Conservation (phyloP, 1,140 invertebrate species). For the Neuroterus valhalla region DNA sequence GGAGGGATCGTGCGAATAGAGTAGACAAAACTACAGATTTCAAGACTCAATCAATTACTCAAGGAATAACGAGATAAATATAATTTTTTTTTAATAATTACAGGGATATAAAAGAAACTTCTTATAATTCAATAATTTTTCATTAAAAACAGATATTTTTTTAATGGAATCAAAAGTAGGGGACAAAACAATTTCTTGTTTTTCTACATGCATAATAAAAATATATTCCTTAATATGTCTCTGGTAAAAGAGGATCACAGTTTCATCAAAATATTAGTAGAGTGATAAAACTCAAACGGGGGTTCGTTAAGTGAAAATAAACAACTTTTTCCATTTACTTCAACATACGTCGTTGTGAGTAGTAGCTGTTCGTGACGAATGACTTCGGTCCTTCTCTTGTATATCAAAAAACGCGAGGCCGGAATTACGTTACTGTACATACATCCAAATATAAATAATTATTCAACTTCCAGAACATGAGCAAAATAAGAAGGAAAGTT, state of each 20-base stretch:
- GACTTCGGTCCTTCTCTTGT: constrained; percentile 13
- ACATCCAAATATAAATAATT: neutral
- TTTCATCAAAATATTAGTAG: constrained; percentile 2
- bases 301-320: neutral
- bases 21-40: no score
- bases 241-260: neutral
- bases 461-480: neutral
- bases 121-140: no score
- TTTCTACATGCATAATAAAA: neutral
- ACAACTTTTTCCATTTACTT: constrained; percentile 17
- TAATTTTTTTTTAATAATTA: no score
- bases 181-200: neutral
- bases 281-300: neutral
- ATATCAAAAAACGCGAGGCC: neutral
- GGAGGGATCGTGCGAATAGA: no score
- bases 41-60: no score
- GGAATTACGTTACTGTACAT: constrained; percentile 1
- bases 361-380: constrained; percentile 8
- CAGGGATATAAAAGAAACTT: no score
- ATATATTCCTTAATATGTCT: constrained; percentile 4
- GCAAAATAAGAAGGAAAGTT: neutral
- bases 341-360: constrained; percentile 23
- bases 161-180: neutral
- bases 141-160: no score
- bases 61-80: no score